phyloP scores from a whole-genome alignment of 2,113 vertebrate species.

The Silurus asotus region DNA sequence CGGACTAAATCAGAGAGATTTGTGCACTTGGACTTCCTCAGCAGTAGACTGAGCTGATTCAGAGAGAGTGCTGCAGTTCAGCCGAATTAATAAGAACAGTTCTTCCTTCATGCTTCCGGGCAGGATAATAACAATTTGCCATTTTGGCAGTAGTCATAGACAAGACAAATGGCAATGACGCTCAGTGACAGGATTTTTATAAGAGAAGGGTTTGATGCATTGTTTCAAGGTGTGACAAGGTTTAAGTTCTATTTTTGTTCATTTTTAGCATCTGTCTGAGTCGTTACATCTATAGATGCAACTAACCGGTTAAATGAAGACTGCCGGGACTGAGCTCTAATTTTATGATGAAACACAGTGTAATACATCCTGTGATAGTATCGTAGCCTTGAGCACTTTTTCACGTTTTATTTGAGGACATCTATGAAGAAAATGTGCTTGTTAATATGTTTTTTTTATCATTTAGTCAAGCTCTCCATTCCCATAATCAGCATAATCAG shows the following conservation, averaged over 20 bases:
- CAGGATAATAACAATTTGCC: slow-evolving; percentile 20
- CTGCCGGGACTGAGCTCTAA: slow-evolving; percentile 50
- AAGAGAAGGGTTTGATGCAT: slow-evolving; percentile 24
- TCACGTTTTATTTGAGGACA: slow-evolving; percentile 45
- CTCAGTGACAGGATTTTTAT: slow-evolving; percentile 34
- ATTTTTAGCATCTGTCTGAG: slow-evolving; percentile 33
- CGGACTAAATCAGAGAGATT: slow-evolving; percentile 73
- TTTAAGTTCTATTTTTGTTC: slow-evolving; percentile 38
- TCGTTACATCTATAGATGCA: slow-evolving; percentile 43
- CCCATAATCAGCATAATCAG: slow-evolving; percentile 46
- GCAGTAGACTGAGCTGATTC: slow-evolving; percentile 12
- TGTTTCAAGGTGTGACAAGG: slow-evolving; percentile 47
- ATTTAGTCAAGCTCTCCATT: slow-evolving; percentile 43
- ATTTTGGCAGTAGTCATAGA: slow-evolving; percentile 26
- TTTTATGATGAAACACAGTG: slow-evolving; percentile 56
- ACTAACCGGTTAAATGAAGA: slow-evolving; percentile 54
- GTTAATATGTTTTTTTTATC: slow-evolving; percentile 53
- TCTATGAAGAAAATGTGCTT: slow-evolving; percentile 45
- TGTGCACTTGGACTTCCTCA: slow-evolving; percentile 51
- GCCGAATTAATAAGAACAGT: slow-evolving; percentile 11
- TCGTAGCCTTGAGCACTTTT: slow-evolving; percentile 44
- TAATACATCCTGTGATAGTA: slow-evolving; percentile 48
- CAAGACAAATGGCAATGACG: slow-evolving; percentile 14
- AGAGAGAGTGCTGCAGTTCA: neutral
- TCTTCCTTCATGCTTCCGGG: slow-evolving; percentile 3